Evolutionary conservation across 2,113 vertebrate species (phyloP).

Genomic region (Perca schrenkii): DNA sequence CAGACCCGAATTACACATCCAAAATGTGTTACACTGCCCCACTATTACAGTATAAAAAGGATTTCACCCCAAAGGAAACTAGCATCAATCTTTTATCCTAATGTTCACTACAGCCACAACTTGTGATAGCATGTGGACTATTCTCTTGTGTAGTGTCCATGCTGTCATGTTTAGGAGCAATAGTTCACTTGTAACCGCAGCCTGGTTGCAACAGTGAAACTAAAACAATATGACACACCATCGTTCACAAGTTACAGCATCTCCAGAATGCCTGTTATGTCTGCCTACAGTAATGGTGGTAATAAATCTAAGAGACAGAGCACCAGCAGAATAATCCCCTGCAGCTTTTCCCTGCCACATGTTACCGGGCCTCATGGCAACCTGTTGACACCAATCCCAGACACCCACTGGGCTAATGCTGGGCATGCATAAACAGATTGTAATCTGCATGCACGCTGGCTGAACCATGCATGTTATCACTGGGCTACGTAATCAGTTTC

Average conservation of each 20-base stretch:
- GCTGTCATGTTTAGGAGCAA: not conserved
- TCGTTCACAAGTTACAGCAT: conserved; percentile 4
- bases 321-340: conserved; percentile 61
- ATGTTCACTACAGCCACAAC: not conserved
- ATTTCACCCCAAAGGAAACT: not conserved
- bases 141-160: not conserved
- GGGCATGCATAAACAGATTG: conserved; percentile 26
- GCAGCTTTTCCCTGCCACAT: conserved; percentile 65
- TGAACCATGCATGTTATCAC: conserved; percentile 13
- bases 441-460: conserved; percentile 40
- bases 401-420: conserved; percentile 16
- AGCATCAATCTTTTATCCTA: not conserved
- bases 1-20: not conserved
- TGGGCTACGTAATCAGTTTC: not conserved
- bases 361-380: conserved; percentile 43
- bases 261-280: conserved; percentile 26
- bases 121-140: not conserved
- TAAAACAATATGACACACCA: conserved; percentile 42
- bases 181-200: not conserved
- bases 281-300: conserved; percentile 51
- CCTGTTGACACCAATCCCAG: conserved; percentile 65
- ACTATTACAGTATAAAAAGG: not conserved
- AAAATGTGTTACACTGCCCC: not conserved
- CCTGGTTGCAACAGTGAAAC: conserved; percentile 16
- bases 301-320: conserved; percentile 51